Evolutionary conservation across 2,113 vertebrate genomes (phyloP), one percentile per base, ranked within the genome.

Genomic region (Epinephelus fuscoguttatus): DNA sequence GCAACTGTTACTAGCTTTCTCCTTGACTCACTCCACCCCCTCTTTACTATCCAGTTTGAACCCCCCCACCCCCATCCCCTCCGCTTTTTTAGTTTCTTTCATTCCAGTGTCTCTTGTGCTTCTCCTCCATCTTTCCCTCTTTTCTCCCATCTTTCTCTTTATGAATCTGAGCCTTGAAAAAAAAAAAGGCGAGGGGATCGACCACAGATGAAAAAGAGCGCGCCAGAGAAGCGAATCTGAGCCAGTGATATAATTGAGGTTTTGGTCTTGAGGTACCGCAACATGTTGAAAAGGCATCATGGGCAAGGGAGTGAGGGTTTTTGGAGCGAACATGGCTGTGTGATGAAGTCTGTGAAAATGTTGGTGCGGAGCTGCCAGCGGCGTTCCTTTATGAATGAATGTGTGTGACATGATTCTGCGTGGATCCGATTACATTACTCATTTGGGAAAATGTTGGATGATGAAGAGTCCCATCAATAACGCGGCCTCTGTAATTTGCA

Each of bases 211-310:
- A 84, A 74, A 64, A 67, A 45, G 47, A 70, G 30, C 15, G 42
- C 45, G 68, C 69, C 59, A 74, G 49, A 87, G 78, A 49, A 75
- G 49, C 27, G 18, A 84, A 76, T 67, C 55, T 4, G 69, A 77
- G 88, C 85, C 89, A 85, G 80, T 21, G 84, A 83, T 89, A 86
- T 90, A 90, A 92, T 87, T 90, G 89, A 92, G 90, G 84, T 94
- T 93, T 88, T 79, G 10, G 55, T 82, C 59, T 82, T 53, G 80
- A 82, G 67, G 84, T 56, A 82, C 93, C 78, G 40, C 92, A 92
- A 80, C 92, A 92, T 91, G 92, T 77, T 93, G 93, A 92, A 91
- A 93, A 94, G 62, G 70, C 89, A 94, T 94, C 88, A 88, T 49
- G 78, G 82, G 74, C 73, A 78, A 76, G 78, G 21, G 79, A 72